Percentiles rank a stretch among this genome's conserved stretches.
These are phyloP conservation scores for Anneissia japonica DNA, from an alignment of 35 echinoderm and acorn worm species.

Conservation along the genomic window DNA sequence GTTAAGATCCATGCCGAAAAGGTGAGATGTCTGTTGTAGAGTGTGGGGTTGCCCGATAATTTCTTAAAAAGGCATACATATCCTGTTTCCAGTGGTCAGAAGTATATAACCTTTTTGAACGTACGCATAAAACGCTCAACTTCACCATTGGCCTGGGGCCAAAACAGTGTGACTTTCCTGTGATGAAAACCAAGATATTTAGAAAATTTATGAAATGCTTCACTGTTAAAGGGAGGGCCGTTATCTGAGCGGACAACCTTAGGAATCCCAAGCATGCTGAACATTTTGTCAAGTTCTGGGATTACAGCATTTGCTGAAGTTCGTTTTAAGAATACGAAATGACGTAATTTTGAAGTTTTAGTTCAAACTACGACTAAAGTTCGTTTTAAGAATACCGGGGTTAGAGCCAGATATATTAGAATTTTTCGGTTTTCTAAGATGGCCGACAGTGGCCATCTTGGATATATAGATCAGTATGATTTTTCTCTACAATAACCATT, in stretches of 20 bases:
- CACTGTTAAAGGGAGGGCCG: neutral
- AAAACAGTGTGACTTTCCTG: slow-evolving; percentile 54
- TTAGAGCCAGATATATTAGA: too few species aligned
- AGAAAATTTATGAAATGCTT: slow-evolving; percentile 51
- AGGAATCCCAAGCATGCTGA: neutral
- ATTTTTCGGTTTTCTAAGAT: too few species aligned
- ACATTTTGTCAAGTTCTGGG: slow-evolving; percentile 31
- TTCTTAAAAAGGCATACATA: slow-evolving; percentile 44
- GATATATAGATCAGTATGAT: too few species aligned
- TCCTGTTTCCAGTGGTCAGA: slow-evolving; percentile 69
- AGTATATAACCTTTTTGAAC: slow-evolving; percentile 51
- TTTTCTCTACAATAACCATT: too few species aligned
- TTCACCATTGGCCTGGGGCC: slow-evolving; percentile 75
- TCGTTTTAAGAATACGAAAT: too few species aligned
- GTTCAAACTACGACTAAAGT: too few species aligned
- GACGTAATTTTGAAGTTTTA: too few species aligned
- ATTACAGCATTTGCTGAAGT: slow-evolving; percentile 13
- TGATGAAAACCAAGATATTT: slow-evolving; percentile 63
- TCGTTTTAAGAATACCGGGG: too few species aligned
- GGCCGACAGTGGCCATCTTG: too few species aligned
- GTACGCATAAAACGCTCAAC: slow-evolving; percentile 72
- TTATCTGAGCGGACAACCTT: neutral
- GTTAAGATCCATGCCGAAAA: slow-evolving; percentile 1
- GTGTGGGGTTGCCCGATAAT: slow-evolving; percentile 71
- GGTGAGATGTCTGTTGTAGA: slow-evolving; percentile 43